Evolutionary conservation across 2,797 vertebrate genomes (phyloP).

Genomic region (Jordanella pulchra): DNA sequence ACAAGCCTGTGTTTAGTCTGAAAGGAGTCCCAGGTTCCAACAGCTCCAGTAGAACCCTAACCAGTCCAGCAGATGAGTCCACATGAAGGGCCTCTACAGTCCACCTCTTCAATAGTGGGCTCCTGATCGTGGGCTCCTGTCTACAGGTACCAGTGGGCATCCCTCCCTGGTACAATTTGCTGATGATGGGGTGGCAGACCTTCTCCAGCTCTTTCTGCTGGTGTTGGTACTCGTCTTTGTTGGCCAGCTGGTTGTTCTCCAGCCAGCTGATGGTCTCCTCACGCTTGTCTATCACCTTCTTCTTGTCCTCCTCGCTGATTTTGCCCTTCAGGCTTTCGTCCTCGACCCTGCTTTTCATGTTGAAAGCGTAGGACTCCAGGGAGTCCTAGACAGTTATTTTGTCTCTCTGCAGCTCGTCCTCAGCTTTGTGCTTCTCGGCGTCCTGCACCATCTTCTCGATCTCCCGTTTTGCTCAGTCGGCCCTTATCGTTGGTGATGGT

Average conservation of each 20-base stretch:
- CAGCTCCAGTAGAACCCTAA: no score
- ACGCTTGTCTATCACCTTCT: constrained; percentile 48
- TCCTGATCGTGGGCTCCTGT: constrained; percentile 13
- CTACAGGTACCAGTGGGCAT: constrained; percentile 15
- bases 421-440: constrained; percentile 42
- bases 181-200: constrained; percentile 49
- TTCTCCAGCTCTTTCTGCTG: constrained; percentile 53
- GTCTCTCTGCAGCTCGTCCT: constrained; percentile 48
- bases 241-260: constrained; percentile 37
- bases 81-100: constrained; percentile 5
- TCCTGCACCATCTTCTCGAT: constrained; percentile 54
- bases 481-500: constrained; percentile 61
- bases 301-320: constrained; percentile 42
- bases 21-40: no score
- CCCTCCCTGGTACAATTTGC: constrained; percentile 32
- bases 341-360: constrained; percentile 46
- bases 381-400: constrained; percentile 50
- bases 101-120: constrained; percentile 28
- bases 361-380: constrained; percentile 52
- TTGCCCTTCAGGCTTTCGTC: constrained; percentile 46
- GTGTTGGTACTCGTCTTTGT: constrained; percentile 39
- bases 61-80: background rate
- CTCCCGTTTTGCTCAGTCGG: constrained; percentile 56
- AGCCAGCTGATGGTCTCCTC: constrained; percentile 51
- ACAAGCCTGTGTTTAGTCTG: no score